Base-by-base conservation (phyloP, 2,113 vertebrate species). In the Climacteris rufus region DNA sequence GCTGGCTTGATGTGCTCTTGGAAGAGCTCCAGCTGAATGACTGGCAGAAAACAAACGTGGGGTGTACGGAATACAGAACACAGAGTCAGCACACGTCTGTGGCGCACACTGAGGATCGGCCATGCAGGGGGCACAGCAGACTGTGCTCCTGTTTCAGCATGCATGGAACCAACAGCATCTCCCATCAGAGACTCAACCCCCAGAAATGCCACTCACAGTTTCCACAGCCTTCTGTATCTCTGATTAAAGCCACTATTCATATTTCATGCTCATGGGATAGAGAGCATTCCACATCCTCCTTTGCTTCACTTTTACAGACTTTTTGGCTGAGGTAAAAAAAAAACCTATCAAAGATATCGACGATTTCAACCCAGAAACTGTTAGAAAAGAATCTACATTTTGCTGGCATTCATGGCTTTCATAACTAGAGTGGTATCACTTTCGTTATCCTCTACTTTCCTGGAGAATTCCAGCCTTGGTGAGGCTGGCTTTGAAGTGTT, bases 41-140 rank as follows among this genome's bases (percentile, higher is more conserved):
- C 65, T 69, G 66, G 37, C 75, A 91, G 74, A 45, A 79, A 91
- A 68, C 44, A 86, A 91, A 68, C 53, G 53, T 17, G 4, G 70
- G 44, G 24, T 45, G 78, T 33, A 30, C 3, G 6, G 17, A 71
- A 35, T 20, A 63, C 9, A 68, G 77, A 59, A 15, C 20, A 23
- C 4, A 6, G 49, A 77, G 72, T 33, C 56, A 75, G 52, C 9
- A 28, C 1, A 0, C 8, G 42, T 24, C 66, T 5, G 5, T 3
- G n/a, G 70, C 0, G 0, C n/a, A 19, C 47, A 3, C 24, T 0
- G 10, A 54, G 50, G 23, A 42, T 12, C 0, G 0, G 42, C 42
- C 14, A 24, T 0, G 3, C 7, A 20, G 70, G n/a, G 13, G 25
- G 19, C 28, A 7, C 30, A 59, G 77, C 61, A 60, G 33, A 66